Conservation (phyloP, 2,797 vertebrate species). For the Rhincodon typus region DNA sequence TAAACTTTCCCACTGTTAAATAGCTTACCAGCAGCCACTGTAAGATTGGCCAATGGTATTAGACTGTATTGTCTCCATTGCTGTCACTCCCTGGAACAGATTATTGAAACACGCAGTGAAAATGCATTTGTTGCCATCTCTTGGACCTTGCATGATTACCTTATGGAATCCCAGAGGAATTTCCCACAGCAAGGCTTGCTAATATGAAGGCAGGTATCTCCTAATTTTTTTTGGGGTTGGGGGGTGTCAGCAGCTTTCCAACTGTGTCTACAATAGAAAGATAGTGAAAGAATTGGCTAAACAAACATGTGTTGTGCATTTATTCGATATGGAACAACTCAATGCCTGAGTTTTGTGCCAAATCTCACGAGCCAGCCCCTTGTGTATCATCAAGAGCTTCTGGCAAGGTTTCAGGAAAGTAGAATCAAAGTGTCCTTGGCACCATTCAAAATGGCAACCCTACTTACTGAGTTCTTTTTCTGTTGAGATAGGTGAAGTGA, state of each 20-base stretch:
- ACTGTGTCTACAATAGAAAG: neutral
- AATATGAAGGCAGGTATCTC: neutral
- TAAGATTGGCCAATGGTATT: neutral
- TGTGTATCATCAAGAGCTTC: neutral
- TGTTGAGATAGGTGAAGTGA: no score
- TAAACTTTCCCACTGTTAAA: neutral
- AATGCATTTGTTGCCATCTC: neutral
- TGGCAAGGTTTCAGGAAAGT: neutral
- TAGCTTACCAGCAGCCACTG: neutral
- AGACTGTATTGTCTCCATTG: neutral
- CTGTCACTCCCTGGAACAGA: neutral
- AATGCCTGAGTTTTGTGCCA: neutral
- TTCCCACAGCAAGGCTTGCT: neutral
- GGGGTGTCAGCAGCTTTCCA: neutral
- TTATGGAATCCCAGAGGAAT: neutral
- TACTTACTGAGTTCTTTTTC: neutral
- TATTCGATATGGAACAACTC: neutral
- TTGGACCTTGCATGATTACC: neutral
- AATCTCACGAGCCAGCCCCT: neutral
- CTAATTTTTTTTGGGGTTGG: neutral
- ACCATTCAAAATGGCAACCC: neutral
- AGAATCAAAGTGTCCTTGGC: neutral
- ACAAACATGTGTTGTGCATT: neutral
- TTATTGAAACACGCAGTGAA: neutral
- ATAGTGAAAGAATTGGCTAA: neutral